phyloP scores from a whole-genome alignment of 1,140 invertebrate genomes.

The Cheumatopsyche charites region DNA sequence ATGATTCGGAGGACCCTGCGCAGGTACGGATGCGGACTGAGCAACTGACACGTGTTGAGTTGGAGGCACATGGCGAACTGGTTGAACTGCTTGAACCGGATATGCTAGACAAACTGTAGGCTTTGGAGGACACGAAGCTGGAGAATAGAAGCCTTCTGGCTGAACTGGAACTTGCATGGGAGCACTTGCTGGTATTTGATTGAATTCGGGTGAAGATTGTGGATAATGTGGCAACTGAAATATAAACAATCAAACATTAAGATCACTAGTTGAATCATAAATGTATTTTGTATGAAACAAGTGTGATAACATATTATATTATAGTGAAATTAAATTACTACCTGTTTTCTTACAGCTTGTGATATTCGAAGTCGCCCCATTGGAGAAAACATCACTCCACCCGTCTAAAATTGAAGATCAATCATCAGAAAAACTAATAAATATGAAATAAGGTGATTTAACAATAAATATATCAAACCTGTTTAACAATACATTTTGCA shows the following conservation, averaged over 20 bases:
- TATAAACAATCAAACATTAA: too few species aligned
- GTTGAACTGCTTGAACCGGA: conserved; percentile 23
- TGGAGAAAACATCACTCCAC: conserved; percentile 62
- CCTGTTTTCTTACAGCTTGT: conserved; percentile 61
- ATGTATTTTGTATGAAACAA: too few species aligned
- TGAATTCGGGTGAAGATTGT: conserved; percentile 18
- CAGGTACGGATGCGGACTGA: neutral
- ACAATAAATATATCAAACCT: conserved; percentile 48
- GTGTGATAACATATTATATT: too few species aligned
- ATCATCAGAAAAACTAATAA: neutral
- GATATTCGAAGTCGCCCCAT: conserved; percentile 59
- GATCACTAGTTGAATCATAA: too few species aligned
- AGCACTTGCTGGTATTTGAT: conserved; percentile 11
- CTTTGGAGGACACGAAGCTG: conserved; percentile 20
- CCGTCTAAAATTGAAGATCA: conserved; percentile 54
- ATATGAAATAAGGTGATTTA: conserved; percentile 5
- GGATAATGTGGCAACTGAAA: conserved; percentile 42
- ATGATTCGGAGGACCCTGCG: neutral
- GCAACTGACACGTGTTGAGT: conserved; percentile 8
- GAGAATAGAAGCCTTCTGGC: conserved; percentile 28
- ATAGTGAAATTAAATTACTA: conserved; percentile 43
- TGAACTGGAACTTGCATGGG: conserved; percentile 1
- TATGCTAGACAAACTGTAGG: conserved; percentile 31
- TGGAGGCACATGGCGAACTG: conserved; percentile 1
- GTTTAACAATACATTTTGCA: conserved; percentile 59